Evolutionary conservation across 2,113 vertebrate species (phyloP).

Genomic region (Laterallus jamaicensis): DNA sequence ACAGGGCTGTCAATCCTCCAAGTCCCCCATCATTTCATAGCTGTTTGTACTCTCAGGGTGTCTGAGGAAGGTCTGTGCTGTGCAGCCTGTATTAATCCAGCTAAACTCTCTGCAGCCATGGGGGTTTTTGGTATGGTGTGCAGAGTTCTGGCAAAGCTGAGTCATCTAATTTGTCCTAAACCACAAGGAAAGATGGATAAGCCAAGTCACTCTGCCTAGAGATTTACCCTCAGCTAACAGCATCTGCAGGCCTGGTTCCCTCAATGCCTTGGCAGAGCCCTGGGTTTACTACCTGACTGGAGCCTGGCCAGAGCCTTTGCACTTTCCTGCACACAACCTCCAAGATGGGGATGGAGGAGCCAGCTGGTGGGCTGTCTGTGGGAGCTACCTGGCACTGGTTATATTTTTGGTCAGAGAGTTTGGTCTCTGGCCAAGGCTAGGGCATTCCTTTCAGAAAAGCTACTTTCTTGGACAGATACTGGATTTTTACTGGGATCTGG

Average conservation of each 20-base stretch:
- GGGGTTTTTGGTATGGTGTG: neutral
- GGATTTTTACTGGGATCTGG: neutral
- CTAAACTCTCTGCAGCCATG: neutral
- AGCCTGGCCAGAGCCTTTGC: neutral
- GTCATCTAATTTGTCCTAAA: neutral
- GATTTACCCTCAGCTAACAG: neutral
- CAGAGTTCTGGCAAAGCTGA: neutral
- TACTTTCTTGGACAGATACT: neutral
- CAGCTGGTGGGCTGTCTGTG: no score
- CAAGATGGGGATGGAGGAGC: neutral
- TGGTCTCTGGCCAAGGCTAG: neutral
- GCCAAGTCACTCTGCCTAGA: neutral
- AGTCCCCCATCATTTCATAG: neutral
- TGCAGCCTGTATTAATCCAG: neutral
- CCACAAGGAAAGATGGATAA: neutral
- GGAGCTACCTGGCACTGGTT: fast-evolving
- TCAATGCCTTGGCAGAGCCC: neutral
- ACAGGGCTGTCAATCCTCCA: neutral
- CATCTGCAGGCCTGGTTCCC: neutral
- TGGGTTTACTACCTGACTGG: neutral
- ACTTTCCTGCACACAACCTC: neutral
- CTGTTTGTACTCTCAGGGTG: neutral
- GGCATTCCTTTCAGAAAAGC: neutral
- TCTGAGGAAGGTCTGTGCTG: neutral
- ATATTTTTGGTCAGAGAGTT: neutral